A percentile compares a stretch with the other conserved stretches of the same genome.
phyloP scores from a whole-genome alignment of 1,140 invertebrate genomes.

The Lethrus apterus region DNA sequence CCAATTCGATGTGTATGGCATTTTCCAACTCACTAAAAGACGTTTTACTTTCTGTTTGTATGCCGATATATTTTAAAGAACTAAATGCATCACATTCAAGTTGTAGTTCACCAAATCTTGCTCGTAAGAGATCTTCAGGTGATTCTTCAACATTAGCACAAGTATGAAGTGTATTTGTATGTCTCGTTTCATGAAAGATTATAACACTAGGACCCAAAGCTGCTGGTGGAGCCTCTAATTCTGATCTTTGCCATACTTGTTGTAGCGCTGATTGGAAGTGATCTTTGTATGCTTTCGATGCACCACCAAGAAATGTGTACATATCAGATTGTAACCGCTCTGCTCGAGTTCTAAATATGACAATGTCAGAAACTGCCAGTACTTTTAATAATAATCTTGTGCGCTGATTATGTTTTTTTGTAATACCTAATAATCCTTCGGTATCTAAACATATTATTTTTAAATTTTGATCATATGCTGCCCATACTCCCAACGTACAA shows the following conservation, averaged over 20 bases:
- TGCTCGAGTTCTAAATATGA: constrained; percentile 71
- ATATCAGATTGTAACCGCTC: constrained; percentile 72
- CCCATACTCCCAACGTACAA: constrained; percentile 77
- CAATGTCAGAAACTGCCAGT: constrained; percentile 73
- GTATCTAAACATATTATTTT: constrained; percentile 73
- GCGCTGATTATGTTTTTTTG: constrained; percentile 60
- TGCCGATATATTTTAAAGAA: constrained; percentile 64
- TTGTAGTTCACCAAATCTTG: constrained; percentile 55
- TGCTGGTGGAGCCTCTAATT: constrained; percentile 48
- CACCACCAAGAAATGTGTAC: constrained; percentile 72
- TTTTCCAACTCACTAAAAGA: constrained; percentile 49
- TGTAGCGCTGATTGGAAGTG: constrained; percentile 58
- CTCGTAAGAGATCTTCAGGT: constrained; percentile 58
- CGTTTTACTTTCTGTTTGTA: constrained; percentile 51
- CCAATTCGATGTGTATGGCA: constrained; percentile 51
- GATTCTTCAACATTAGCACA: constrained; percentile 48
- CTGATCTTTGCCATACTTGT: constrained; percentile 26
- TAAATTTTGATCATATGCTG: constrained; percentile 59
- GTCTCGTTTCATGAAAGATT: constrained; percentile 60
- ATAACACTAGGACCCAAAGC: constrained; percentile 80
- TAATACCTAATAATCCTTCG: constrained; percentile 61
- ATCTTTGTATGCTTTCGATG: constrained; percentile 65
- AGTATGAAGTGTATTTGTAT: constrained; percentile 56
- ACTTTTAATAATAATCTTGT: constrained; percentile 70
- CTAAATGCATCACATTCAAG: constrained; percentile 65